A percentile compares a stretch with the other conserved stretches of the same genome.
Conservation (phyloP, 2,888 invertebrate species). For the Erebia epiphron region DNA sequence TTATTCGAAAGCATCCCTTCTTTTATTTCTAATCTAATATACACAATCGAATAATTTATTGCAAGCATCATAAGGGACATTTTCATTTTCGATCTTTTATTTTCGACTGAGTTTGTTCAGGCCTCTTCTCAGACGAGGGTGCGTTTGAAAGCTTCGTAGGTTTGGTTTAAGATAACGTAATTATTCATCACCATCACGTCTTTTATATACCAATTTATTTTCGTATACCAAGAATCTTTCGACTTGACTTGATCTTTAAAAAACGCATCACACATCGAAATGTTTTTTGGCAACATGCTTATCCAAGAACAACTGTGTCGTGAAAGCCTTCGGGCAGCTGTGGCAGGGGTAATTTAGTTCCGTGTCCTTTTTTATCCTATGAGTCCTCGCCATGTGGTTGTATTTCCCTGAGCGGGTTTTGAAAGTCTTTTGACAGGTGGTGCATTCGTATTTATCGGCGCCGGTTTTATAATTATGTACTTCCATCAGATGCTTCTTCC, state of each 20-base stretch:
- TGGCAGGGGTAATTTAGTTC: constrained; percentile 76
- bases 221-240: too few relatives aligned
- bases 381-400: constrained; percentile 74
- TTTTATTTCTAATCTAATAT: constrained; percentile 17
- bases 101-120: too few relatives aligned
- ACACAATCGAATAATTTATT: constrained; percentile 1
- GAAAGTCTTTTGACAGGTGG: constrained; percentile 70
- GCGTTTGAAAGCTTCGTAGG: too few relatives aligned
- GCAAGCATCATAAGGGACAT: background rate
- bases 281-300: constrained; percentile 82
- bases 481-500: constrained; percentile 72
- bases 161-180: too few relatives aligned
- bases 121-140: too few relatives aligned
- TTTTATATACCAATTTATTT: too few relatives aligned
- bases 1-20: constrained; percentile 52
- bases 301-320: constrained; percentile 79
- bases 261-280: constrained; percentile 54
- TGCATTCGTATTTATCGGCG: constrained; percentile 71
- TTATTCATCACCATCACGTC: too few relatives aligned
- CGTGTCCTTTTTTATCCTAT: constrained; percentile 69
- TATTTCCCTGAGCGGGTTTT: constrained; percentile 75
- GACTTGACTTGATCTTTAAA: background rate
- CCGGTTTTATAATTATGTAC: constrained; percentile 73
- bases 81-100: constrained; percentile 1
- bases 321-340: constrained; percentile 79